These are phyloP conservation scores for Sialia sialis DNA, from an alignment of 2,113 vertebrate genomes.

Conservation along the genomic window DNA sequence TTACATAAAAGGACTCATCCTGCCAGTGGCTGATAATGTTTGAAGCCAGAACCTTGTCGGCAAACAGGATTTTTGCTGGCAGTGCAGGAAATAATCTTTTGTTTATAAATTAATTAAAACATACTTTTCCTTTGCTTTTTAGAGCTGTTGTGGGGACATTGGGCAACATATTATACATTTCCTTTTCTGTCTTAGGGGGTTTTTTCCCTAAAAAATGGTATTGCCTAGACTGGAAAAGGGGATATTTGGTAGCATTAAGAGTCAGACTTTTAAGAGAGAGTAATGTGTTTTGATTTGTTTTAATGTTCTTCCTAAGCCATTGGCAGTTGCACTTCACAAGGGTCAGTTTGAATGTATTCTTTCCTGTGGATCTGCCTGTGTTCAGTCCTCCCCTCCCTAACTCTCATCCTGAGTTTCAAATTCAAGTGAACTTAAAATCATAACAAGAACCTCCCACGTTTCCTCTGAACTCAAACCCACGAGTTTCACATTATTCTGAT, in stretches of 20 bases:
- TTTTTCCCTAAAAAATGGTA: background rate
- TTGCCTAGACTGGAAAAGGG: background rate
- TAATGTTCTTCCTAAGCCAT: background rate
- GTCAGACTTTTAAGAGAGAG: background rate
- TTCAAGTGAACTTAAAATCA: slow-evolving; percentile 17
- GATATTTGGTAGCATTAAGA: background rate
- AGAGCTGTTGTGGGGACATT: background rate
- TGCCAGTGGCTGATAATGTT: slow-evolving; percentile 69
- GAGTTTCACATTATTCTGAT: background rate
- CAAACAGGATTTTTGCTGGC: slow-evolving; percentile 55
- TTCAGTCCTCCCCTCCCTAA: background rate
- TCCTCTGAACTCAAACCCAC: slow-evolving; percentile 8
- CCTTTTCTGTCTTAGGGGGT: accelerated
- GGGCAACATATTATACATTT: background rate
- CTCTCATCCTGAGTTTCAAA: slow-evolving; percentile 7
- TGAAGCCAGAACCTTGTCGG: slow-evolving; percentile 46
- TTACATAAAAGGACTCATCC: slow-evolving; percentile 77
- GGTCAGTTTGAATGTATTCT: background rate
- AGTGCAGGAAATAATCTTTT: slow-evolving; percentile 29
- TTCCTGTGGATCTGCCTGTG: background rate
- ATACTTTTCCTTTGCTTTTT: slow-evolving; percentile 17
- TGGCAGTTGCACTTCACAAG: background rate
- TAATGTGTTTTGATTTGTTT: background rate
- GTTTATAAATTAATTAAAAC: slow-evolving; percentile 44
- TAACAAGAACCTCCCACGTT: slow-evolving; percentile 29